Conservation (phyloP, 2,113 vertebrate genomes). For the Nestor notabilis region DNA sequence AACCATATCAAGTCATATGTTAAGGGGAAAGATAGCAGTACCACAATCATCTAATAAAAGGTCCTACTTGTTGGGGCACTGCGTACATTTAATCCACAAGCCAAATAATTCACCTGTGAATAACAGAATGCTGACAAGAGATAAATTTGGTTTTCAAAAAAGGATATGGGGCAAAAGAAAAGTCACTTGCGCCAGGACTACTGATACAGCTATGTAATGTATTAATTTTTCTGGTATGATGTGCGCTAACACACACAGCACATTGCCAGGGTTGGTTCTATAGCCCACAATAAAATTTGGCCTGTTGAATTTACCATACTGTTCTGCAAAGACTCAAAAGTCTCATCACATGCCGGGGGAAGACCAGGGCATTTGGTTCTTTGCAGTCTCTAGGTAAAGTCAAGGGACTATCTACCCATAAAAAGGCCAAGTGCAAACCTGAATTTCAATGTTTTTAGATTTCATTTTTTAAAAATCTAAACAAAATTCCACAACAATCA, state of each 20-base stretch:
- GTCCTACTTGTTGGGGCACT: background rate
- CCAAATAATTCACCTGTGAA: background rate
- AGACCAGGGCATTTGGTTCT: rapidly evolving
- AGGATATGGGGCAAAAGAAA: background rate
- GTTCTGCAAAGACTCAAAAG: background rate
- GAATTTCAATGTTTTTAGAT: background rate
- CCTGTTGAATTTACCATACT: background rate
- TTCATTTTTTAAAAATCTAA: background rate
- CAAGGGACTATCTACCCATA: background rate
- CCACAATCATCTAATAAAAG: background rate
- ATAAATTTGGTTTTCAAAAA: background rate
- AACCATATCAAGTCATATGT: too few species aligned
- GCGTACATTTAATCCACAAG: background rate
- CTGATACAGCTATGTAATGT: background rate
- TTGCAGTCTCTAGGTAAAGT: background rate
- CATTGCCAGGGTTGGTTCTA: background rate
- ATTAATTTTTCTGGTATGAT: background rate
- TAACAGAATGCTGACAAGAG: background rate
- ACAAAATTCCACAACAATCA: background rate
- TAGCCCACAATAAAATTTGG: background rate
- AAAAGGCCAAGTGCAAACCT: background rate
- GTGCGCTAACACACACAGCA: background rate
- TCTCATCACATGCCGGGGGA: rapidly evolving
- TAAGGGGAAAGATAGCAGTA: background rate
- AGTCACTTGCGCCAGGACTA: background rate